phyloP scores from a whole-genome alignment of 2,888 invertebrate genomes.

The Sphinx pinastri region DNA sequence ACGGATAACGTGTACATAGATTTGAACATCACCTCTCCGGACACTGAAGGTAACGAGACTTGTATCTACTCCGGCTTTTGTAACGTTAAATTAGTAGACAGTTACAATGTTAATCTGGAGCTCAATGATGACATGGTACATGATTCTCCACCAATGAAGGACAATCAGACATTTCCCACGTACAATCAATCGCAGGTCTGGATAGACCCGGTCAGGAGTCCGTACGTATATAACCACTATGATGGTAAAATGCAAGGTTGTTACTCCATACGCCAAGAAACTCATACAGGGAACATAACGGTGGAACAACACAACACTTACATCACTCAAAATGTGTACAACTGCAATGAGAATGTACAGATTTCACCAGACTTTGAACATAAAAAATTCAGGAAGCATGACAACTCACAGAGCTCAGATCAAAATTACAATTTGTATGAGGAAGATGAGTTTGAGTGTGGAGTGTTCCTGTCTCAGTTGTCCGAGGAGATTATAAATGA shows the following conservation, averaged over 20 bases:
- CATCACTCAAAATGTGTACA: slow-evolving; percentile 70
- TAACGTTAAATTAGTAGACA: slow-evolving; percentile 65
- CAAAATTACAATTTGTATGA: slow-evolving; percentile 52
- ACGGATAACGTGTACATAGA: slow-evolving; percentile 66
- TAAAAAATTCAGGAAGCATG: slow-evolving; percentile 49
- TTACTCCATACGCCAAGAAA: slow-evolving; percentile 55
- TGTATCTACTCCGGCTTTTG: slow-evolving; percentile 68
- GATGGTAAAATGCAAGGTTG: slow-evolving; percentile 48
- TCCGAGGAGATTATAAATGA: slow-evolving; percentile 66
- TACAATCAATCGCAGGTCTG: slow-evolving; percentile 67
- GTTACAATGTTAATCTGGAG: slow-evolving; percentile 47
- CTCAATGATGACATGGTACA: slow-evolving; percentile 25
- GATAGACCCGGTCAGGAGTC: slow-evolving; percentile 71
- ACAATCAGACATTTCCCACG: slow-evolving; percentile 37
- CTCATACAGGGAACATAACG: slow-evolving; percentile 52
- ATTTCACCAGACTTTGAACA: slow-evolving; percentile 54
- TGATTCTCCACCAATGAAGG: background rate
- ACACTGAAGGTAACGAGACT: slow-evolving; percentile 62
- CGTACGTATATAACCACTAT: slow-evolving; percentile 67
- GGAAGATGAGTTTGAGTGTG: slow-evolving; percentile 67
- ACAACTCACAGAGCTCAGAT: slow-evolving; percentile 40
- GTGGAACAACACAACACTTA: slow-evolving; percentile 69
- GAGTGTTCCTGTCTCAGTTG: slow-evolving; percentile 63
- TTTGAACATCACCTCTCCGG: slow-evolving; percentile 61
- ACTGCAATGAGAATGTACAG: slow-evolving; percentile 54